phyloP scores from a whole-genome alignment of 2,797 vertebrate genomes.

The Channallabes apus region DNA sequence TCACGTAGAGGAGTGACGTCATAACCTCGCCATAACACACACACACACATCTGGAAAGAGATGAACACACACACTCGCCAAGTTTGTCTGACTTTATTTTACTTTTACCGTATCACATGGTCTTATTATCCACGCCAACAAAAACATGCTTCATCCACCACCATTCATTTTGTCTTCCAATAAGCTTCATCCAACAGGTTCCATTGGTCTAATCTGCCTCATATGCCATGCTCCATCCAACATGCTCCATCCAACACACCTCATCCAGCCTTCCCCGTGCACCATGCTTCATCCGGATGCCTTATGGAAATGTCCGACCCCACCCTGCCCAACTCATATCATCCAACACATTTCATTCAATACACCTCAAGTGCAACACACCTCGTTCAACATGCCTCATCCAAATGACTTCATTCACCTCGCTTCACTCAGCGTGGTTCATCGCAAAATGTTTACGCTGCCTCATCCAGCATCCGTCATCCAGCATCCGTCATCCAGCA shows the following conservation, averaged over 20 bases:
- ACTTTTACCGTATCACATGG: no score
- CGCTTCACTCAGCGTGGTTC: not conserved
- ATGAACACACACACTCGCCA: not conserved
- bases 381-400: not conserved
- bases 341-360: not conserved
- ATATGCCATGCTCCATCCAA: not conserved
- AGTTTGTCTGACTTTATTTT: no score
- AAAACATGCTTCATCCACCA: not conserved
- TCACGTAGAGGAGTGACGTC: not conserved
- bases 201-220: not conserved
- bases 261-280: not conserved
- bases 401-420: not conserved
- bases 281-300: not conserved
- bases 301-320: not conserved
- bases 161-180: not conserved
- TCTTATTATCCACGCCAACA: not conserved
- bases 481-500: not conserved
- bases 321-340: not conserved
- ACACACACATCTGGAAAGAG: not conserved
- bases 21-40: constrained; percentile 1
- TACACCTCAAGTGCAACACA: no score
- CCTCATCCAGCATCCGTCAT: not conserved
- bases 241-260: not conserved
- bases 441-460: not conserved
- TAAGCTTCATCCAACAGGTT: not conserved